Evolutionary conservation across 2,888 invertebrate species (phyloP).

Genomic region (Cetonia aurata): DNA sequence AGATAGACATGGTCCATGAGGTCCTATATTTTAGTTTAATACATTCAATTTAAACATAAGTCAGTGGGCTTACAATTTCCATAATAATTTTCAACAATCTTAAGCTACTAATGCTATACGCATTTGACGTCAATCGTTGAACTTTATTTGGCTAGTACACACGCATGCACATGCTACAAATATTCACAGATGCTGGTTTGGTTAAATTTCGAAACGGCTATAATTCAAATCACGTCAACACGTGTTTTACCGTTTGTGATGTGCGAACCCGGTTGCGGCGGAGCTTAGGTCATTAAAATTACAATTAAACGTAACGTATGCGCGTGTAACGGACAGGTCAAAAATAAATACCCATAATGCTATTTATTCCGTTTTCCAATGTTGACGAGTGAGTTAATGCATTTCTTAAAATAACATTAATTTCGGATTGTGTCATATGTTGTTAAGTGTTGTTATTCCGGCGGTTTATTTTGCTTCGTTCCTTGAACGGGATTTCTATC

Average conservation of each 20-base stretch:
- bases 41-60: no score
- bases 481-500: conserved; percentile 37
- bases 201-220: conserved; percentile 12
- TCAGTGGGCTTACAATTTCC: neutral
- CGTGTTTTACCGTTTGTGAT: conserved; percentile 21
- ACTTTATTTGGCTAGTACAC: neutral
- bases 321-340: conserved; percentile 16
- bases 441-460: conserved; percentile 39
- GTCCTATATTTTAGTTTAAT: no score
- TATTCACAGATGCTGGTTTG: conserved; percentile 2
- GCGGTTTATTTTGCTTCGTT: conserved; percentile 35
- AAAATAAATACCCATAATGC: conserved; percentile 36
- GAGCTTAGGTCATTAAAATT: conserved; percentile 20
- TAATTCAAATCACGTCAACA: conserved; percentile 24
- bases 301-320: conserved; percentile 28
- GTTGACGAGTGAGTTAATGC: conserved; percentile 39
- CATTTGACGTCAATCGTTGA: conserved; percentile 8
- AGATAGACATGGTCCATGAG: no score
- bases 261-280: conserved; percentile 17
- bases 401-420: conserved; percentile 40
- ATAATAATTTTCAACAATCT: neutral
- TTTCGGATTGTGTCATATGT: conserved; percentile 41
- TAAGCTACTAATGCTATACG: neutral
- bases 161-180: neutral
- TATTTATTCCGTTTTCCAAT: conserved; percentile 31